phyloP scores from a whole-genome alignment of 2,797 vertebrate genomes.

The Gymnoscopelus braueri region DNA sequence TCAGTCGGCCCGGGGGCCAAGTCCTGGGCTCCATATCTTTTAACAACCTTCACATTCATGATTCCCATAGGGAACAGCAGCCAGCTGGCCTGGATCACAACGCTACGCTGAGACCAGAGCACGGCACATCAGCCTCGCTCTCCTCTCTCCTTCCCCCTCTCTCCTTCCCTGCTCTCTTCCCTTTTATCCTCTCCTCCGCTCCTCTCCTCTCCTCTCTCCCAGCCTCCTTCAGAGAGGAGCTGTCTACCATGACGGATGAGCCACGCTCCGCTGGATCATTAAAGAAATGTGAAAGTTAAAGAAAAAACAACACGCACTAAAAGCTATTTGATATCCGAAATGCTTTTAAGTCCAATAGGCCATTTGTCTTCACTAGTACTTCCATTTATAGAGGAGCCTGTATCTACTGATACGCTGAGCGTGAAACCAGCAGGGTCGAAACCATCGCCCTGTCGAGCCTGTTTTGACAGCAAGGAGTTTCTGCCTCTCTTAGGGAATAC shows the following conservation, averaged over 20 bases:
- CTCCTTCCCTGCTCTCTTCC: constrained; percentile 2
- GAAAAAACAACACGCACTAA: constrained; percentile 7
- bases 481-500: constrained; percentile 60
- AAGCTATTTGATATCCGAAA: constrained; percentile 7
- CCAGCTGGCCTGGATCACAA: constrained; percentile 86
- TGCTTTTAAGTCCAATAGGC: constrained; percentile 2
- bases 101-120: constrained; percentile 76
- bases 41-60: constrained; percentile 87
- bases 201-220: constrained; percentile 48
- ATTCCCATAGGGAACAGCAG: constrained; percentile 84
- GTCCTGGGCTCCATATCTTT: constrained; percentile 85
- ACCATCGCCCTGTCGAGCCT: constrained; percentile 70
- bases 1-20: constrained; percentile 83
- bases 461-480: constrained; percentile 68
- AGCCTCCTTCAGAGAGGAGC: constrained; percentile 52
- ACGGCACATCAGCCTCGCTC: constrained; percentile 73
- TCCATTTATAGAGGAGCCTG: constrained; percentile 2
- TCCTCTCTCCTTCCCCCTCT: constrained; percentile 58
- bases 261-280: constrained; percentile 47
- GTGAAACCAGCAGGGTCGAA: constrained; percentile 60
- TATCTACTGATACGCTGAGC: constrained; percentile 14
- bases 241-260: constrained; percentile 54
- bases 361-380: constrained; percentile 17
- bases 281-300: constrained; percentile 22
- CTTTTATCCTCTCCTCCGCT: constrained; percentile 4